Percentiles rank a stretch among this genome's conserved stretches.
Evolutionary conservation across 1,140 invertebrate genomes (phyloP).

Genomic region (Drosophila asahinai): DNA sequence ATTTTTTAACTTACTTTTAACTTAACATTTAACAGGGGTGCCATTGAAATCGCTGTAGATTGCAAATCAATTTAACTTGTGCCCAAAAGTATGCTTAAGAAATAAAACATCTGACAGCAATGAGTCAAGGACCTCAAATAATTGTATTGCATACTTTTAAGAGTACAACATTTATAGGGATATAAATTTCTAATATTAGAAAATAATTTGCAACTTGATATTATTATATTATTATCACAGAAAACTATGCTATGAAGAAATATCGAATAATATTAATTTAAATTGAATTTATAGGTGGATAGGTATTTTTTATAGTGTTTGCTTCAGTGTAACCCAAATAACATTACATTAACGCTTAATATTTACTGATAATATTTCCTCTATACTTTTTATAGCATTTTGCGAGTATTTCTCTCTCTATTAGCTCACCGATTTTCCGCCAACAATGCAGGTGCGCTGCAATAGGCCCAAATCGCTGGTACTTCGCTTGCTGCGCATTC

Average conservation of each 20-base stretch:
- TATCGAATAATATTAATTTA: too few species aligned
- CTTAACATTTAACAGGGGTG: not conserved
- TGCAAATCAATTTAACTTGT: not conserved
- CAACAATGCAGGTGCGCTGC: constrained; percentile 67
- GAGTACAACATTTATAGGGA: too few species aligned
- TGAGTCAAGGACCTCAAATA: not conserved
- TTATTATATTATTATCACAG: too few species aligned
- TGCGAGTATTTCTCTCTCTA: constrained; percentile 17
- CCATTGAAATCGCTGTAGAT: not conserved
- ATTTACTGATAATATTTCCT: constrained; percentile 5
- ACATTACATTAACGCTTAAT: not conserved
- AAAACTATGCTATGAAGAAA: too few species aligned
- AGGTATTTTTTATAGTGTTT: too few species aligned
- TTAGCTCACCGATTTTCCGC: constrained; percentile 78
- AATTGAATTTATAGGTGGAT: too few species aligned
- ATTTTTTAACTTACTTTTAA: not conserved
- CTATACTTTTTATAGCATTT: constrained; percentile 16
- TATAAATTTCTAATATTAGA: too few species aligned
- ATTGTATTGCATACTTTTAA: not conserved
- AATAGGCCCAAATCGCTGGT: constrained; percentile 71
- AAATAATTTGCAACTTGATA: too few species aligned
- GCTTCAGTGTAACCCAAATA: too few species aligned
- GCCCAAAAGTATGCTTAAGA: not conserved
- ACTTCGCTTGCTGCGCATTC: constrained; percentile 78
- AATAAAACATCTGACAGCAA: too few species aligned